Conservation (phyloP, 1,140 invertebrate genomes). For the Drosophila trapezifrons region DNA sequence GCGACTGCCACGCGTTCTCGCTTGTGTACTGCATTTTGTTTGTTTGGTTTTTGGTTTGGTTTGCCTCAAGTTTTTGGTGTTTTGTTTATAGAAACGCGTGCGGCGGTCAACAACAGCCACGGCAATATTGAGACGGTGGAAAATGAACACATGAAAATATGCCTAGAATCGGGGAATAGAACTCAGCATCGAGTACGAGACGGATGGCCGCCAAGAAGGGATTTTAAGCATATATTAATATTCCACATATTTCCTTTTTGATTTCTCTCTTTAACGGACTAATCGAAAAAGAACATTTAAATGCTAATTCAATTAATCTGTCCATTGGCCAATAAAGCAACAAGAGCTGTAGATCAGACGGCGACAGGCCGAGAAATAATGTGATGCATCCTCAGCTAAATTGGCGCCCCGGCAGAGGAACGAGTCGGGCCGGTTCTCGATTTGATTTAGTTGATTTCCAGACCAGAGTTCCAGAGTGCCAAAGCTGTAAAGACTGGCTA, state of each 20-base stretch:
- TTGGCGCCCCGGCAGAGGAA: constrained; percentile 48
- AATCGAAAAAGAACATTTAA: constrained; percentile 16
- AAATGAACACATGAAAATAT: constrained; percentile 39
- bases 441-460: constrained; percentile 73
- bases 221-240: not conserved
- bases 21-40: constrained; percentile 45
- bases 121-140: constrained; percentile 37
- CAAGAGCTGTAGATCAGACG: constrained; percentile 19
- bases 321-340: constrained; percentile 13
- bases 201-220: not conserved
- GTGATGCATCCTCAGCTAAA: constrained; percentile 19
- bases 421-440: constrained; percentile 63
- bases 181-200: not conserved
- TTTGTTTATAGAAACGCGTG: constrained; percentile 81
- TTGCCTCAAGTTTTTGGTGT: constrained; percentile 49
- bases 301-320: constrained; percentile 56
- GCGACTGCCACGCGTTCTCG: constrained; percentile 56
- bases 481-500: constrained; percentile 9
- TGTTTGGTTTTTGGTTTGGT: constrained; percentile 63
- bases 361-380: constrained; percentile 33
- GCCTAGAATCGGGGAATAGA: constrained; percentile 29
- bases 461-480: not conserved
- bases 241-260: not conserved
- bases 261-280: not conserved
- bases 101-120: constrained; percentile 72